A percentile compares a stretch with the other conserved stretches of the same genome.
Conservation (phyloP, 2,797 vertebrate genomes). For the Sebastes elongatus region DNA sequence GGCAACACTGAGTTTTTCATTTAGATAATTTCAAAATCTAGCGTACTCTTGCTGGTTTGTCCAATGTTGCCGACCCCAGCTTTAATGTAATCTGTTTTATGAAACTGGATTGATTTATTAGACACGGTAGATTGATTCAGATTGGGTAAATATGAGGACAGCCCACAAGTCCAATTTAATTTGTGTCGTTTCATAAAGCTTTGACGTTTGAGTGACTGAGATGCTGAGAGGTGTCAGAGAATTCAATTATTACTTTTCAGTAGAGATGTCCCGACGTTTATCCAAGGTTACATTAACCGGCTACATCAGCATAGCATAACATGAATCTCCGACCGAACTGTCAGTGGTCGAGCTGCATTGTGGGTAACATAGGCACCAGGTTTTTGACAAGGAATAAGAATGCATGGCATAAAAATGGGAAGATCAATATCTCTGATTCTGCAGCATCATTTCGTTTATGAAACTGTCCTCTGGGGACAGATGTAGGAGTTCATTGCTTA, state of each 20-base stretch:
- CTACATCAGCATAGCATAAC: neutral
- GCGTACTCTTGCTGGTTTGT: neutral
- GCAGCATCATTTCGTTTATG: neutral
- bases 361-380: neutral
- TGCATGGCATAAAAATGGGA: neutral
- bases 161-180: neutral
- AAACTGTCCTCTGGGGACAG: neutral
- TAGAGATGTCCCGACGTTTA: neutral
- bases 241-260: neutral
- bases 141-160: neutral
- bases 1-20: fast-evolving
- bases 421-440: neutral
- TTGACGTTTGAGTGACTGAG: neutral
- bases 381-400: neutral
- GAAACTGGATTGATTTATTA: neutral
- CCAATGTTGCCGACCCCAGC: no score
- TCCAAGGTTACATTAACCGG: neutral
- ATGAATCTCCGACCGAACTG: neutral
- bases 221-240: neutral
- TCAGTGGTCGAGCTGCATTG: neutral
- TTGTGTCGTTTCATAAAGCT: neutral
- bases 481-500: neutral
- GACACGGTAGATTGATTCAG: neutral
- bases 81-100: neutral
- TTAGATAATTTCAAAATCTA: neutral